These are phyloP conservation scores for Drosophila takahashii DNA, from an alignment of 1,140 invertebrate species.

Conservation along the genomic window DNA sequence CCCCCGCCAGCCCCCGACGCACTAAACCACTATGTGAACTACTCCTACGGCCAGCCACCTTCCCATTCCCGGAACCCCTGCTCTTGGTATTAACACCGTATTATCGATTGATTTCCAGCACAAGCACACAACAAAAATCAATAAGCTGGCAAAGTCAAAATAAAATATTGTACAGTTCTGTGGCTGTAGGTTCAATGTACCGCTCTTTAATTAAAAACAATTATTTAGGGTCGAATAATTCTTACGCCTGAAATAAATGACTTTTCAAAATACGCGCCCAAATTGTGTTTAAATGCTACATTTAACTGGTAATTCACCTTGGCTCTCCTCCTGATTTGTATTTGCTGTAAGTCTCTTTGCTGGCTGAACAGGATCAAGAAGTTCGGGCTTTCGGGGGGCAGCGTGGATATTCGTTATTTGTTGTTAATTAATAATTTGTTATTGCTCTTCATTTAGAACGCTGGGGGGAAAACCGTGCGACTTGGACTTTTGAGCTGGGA, in stretches of 20 bases:
- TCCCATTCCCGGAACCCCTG: constrained; percentile 34
- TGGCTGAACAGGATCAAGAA: constrained; percentile 9
- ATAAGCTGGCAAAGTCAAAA: constrained; percentile 67
- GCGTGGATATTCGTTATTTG: constrained; percentile 1
- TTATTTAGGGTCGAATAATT: constrained; percentile 5
- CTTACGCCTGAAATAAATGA: constrained; percentile 29
- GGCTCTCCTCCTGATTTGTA: constrained; percentile 1
- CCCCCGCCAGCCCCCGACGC: constrained; percentile 7
- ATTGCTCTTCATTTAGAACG: constrained; percentile 34
- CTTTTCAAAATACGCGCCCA: constrained; percentile 45
- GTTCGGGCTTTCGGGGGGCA: background rate
- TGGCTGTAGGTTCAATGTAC: constrained; percentile 13
- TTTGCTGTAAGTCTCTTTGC: background rate
- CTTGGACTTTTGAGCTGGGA: constrained; percentile 39
- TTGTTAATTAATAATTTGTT: constrained; percentile 24
- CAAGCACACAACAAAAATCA: constrained; percentile 71
- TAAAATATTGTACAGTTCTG: constrained; percentile 63
- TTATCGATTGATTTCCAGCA: constrained; percentile 82
- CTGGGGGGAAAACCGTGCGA: constrained; percentile 52
- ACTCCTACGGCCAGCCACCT: constrained; percentile 45
- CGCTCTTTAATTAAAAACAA: constrained; percentile 15
- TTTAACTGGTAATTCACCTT: constrained; percentile 23
- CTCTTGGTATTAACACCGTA: constrained; percentile 81
- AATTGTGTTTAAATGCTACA: constrained; percentile 10
- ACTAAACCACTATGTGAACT: constrained; percentile 48